Percentiles rank a stretch among this genome's conserved stretches.
These are phyloP conservation scores for Leptobrachium leishanense DNA, from an alignment of 2,113 vertebrate genomes.

Conservation along the genomic window DNA sequence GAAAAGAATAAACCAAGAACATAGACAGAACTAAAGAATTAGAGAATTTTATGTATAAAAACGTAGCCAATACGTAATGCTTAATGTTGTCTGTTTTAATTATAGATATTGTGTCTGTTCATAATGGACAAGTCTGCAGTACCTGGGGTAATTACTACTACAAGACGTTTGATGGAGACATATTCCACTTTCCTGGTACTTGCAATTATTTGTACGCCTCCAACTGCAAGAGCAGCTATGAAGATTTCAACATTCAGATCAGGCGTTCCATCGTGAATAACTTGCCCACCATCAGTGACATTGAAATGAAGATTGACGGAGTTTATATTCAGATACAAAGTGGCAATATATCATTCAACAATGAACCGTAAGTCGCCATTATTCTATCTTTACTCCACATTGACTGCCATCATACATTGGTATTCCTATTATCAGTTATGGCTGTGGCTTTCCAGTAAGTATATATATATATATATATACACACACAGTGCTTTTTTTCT, in stretches of 20 bases:
- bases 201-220: constrained; percentile 67
- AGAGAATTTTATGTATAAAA: no score
- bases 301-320: constrained; percentile 64
- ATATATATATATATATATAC: no score
- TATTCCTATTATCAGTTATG: no score
- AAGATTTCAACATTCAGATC: constrained; percentile 71
- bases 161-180: constrained; percentile 66
- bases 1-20: no score
- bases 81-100: not conserved
- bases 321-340: constrained; percentile 35
- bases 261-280: constrained; percentile 51
- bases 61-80: no score
- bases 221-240: constrained; percentile 58
- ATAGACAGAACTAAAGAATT: no score
- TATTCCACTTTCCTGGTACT: constrained; percentile 60
- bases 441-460: no score
- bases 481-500: no score
- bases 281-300: constrained; percentile 50
- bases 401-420: no score
- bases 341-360: not conserved
- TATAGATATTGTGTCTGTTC: constrained; percentile 29
- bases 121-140: constrained; percentile 64
- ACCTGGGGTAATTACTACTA: constrained; percentile 67
- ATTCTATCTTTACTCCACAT: not conserved
- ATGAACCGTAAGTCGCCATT: constrained; percentile 12